phyloP scores from a whole-genome alignment of 2,888 invertebrate species.

The Agrotis puta region DNA sequence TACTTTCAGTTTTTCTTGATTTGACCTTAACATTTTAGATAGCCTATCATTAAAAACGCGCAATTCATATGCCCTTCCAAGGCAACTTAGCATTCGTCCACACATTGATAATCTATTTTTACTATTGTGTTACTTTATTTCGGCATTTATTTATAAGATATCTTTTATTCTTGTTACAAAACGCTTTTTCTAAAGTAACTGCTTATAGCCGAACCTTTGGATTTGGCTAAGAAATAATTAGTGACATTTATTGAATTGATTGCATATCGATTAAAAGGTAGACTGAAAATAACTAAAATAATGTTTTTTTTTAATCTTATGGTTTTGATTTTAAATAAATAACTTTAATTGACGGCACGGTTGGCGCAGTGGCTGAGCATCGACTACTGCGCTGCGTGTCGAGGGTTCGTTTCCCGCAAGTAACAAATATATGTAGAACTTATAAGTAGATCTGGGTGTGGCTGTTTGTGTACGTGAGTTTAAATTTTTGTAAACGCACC shows the following conservation, averaged over 20 bases:
- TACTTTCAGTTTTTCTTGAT: background rate
- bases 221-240: constrained; percentile 1
- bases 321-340: no score
- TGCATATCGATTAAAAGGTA: background rate
- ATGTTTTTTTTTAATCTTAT: background rate
- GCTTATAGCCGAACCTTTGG: background rate
- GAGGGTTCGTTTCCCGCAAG: no score
- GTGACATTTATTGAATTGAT: background rate
- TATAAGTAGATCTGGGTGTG: no score
- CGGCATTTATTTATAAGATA: constrained; percentile 14
- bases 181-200: background rate
- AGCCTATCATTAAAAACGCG: no score
- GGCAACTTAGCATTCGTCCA: background rate
- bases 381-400: no score
- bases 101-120: background rate
- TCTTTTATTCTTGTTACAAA: background rate
- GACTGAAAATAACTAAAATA: no score
- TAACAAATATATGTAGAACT: no score
- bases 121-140: background rate
- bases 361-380: no score
- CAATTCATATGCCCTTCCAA: background rate
- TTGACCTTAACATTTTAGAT: no score
- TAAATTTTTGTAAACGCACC: no score
- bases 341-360: no score
- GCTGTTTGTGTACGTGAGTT: no score